These are phyloP conservation scores for Lordiphosa mommai DNA, from an alignment of 1,140 invertebrate genomes.

Conservation along the genomic window DNA sequence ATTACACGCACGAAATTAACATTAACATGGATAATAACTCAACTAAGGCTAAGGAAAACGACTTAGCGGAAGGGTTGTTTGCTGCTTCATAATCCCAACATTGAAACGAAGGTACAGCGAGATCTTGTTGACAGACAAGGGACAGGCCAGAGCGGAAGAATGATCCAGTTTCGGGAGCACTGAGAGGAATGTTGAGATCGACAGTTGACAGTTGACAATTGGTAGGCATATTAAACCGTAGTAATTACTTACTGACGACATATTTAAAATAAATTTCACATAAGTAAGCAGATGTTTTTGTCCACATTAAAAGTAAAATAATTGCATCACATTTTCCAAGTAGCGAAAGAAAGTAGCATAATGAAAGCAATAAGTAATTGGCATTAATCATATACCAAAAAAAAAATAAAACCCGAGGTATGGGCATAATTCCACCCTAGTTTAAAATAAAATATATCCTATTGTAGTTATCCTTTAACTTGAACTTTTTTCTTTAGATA, in stretches of 20 bases:
- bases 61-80: slow-evolving; percentile 18
- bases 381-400: no score
- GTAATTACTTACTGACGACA: slow-evolving; percentile 38
- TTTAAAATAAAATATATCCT: no score
- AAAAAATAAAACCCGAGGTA: no score
- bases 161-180: no score
- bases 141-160: slow-evolving; percentile 21
- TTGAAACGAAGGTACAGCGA: slow-evolving; percentile 14
- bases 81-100: slow-evolving; percentile 6
- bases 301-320: not conserved
- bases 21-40: slow-evolving; percentile 45
- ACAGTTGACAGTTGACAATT: no score
- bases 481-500: no score
- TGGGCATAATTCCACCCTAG: no score
- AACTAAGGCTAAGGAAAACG: slow-evolving; percentile 23
- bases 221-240: slow-evolving; percentile 35
- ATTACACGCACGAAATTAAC: slow-evolving; percentile 53
- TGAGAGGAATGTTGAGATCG: slow-evolving; percentile 9
- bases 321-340: no score
- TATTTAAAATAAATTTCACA: slow-evolving; percentile 19
- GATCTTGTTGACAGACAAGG: slow-evolving; percentile 33
- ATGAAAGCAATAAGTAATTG: no score
- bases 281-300: slow-evolving; percentile 33
- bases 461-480: no score
- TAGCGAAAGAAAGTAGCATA: no score